Conservation (phyloP, 2,888 invertebrate genomes). For the Steinernema scapterisci region DNA sequence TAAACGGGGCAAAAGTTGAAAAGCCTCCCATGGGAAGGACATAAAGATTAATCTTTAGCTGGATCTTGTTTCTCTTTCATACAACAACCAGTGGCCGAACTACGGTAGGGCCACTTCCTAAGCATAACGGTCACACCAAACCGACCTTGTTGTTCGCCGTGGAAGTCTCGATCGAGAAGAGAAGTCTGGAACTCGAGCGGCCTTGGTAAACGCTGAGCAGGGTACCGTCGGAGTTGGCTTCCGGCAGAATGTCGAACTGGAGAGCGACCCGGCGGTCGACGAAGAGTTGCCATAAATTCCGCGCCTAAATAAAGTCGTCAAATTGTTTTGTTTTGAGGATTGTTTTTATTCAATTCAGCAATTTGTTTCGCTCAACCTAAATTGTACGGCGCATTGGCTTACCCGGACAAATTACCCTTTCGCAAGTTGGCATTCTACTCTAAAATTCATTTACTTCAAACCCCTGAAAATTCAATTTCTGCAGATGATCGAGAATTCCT, state of each 20-base stretch:
- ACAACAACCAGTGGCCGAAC: neutral
- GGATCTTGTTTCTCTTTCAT: neutral
- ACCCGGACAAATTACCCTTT: conserved; percentile 7
- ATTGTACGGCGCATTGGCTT: conserved; percentile 12
- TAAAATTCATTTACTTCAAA: conserved; percentile 13
- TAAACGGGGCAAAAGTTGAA: neutral
- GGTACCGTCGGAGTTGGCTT: conserved; percentile 32
- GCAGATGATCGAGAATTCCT: neutral
- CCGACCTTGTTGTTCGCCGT: conserved; percentile 40
- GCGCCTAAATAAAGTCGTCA: conserved; percentile 39
- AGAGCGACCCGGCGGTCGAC: conserved; percentile 43
- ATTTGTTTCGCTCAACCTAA: neutral
- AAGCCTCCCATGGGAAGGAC: neutral
- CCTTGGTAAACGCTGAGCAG: conserved; percentile 19
- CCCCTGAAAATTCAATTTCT: neutral
- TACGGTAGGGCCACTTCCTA: neutral
- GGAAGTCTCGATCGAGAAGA: conserved; percentile 37
- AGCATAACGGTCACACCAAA: neutral
- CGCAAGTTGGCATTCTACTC: conserved; percentile 2
- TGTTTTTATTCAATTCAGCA: neutral
- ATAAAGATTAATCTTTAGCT: neutral
- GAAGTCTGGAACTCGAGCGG: neutral
- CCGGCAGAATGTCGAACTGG: conserved; percentile 46
- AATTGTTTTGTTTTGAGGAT: conserved; percentile 11
- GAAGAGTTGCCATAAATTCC: conserved; percentile 42